Conservation (phyloP, 2,888 invertebrate species). For the Steinernema carpocapsae region DNA sequence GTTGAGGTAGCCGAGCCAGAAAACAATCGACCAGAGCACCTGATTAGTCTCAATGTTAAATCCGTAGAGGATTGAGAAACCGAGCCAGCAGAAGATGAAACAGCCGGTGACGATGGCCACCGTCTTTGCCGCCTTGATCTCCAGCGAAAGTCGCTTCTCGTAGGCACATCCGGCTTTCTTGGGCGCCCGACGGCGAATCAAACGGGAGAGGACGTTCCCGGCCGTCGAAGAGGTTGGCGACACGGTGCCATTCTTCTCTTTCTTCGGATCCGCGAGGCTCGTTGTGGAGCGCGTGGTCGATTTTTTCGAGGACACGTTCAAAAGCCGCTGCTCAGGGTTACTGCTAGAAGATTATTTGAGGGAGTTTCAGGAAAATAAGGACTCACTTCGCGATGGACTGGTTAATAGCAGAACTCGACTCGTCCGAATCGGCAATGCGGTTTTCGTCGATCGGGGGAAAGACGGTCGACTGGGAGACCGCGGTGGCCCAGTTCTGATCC, state of each 20-base stretch:
- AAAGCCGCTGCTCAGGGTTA: background rate
- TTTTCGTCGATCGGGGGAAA: background rate
- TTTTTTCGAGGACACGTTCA: background rate
- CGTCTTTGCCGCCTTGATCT: constrained; percentile 67
- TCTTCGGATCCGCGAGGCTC: constrained; percentile 36
- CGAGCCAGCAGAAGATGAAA: constrained; percentile 94
- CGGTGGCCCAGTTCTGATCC: background rate
- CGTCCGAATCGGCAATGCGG: background rate
- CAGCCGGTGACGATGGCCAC: constrained; percentile 89
- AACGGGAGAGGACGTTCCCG: constrained; percentile 42
- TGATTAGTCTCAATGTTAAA: constrained; percentile 60
- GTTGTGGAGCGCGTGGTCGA: background rate
- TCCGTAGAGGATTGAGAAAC: constrained; percentile 78
- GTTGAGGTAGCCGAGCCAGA: constrained; percentile 97
- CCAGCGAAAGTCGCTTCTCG: constrained; percentile 66
- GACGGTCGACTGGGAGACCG: background rate
- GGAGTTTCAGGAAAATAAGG: background rate
- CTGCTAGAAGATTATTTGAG: background rate
- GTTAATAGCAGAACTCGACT: background rate
- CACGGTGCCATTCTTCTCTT: constrained; percentile 41
- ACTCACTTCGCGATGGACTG: background rate
- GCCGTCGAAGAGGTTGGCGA: background rate
- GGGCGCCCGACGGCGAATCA: constrained; percentile 46
- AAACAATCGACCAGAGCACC: constrained; percentile 76
- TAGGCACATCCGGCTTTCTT: constrained; percentile 62